Conservation (phyloP, 2,888 invertebrate genomes). For the Marronus borbonicus region DNA sequence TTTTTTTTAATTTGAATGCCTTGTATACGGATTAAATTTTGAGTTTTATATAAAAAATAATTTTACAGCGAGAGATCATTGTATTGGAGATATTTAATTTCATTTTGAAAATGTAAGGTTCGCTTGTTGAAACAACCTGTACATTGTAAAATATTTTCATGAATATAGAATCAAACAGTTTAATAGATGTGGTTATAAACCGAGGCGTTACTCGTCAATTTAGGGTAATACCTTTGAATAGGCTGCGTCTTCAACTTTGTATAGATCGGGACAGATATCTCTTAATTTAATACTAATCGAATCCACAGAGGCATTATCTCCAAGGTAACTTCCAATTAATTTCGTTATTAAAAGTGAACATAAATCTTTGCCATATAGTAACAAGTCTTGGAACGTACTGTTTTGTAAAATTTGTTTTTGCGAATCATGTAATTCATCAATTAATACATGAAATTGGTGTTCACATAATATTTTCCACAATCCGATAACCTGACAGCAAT, state of each 20-base stretch:
- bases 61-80: no score
- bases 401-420: constrained; percentile 77
- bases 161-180: background rate
- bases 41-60: no score
- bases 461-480: constrained; percentile 95
- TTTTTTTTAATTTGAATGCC: no score
- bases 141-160: background rate
- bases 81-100: no score
- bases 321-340: constrained; percentile 92
- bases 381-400: constrained; percentile 82
- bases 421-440: constrained; percentile 78
- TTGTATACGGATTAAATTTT: no score
- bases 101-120: no score
- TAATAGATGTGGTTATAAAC: no score
- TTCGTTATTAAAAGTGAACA: constrained; percentile 85
- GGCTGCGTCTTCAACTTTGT: constrained; percentile 95
- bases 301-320: constrained; percentile 95
- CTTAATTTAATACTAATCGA: constrained; percentile 90
- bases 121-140: no score
- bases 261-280: constrained; percentile 93
- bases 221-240: constrained; percentile 86
- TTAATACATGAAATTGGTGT: constrained; percentile 90
- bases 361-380: constrained; percentile 84
- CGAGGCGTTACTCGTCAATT: background rate
- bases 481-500: constrained; percentile 91